Evolutionary conservation across 2,113 vertebrate species (phyloP).

Genomic region (Phalacrocorax brasilianus): DNA sequence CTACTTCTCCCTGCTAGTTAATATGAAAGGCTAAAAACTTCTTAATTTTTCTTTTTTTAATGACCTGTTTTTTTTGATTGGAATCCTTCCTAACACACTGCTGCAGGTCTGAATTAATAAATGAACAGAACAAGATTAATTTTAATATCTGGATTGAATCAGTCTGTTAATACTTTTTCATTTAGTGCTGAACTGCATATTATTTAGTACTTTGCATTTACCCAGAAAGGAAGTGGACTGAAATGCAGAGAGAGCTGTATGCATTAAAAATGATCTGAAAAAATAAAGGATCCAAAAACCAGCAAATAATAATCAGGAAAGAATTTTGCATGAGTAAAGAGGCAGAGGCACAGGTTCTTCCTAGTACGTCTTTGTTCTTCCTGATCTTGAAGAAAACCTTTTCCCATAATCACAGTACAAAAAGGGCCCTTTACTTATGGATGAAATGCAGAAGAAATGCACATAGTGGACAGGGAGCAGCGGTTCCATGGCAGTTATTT

Average conservation of each 20-base stretch:
- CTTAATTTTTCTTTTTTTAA: background rate
- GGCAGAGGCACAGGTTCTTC: background rate
- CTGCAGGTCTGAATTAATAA: background rate
- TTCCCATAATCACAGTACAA: background rate
- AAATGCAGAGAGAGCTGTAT: background rate
- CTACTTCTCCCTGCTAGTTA: background rate
- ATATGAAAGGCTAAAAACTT: background rate
- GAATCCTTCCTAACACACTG: background rate
- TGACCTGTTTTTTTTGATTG: background rate
- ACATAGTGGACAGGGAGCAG: background rate
- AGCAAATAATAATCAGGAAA: background rate
- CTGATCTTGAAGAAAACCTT: background rate
- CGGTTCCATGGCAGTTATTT: background rate
- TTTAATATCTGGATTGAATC: background rate
- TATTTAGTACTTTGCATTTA: background rate
- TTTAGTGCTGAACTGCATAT: background rate
- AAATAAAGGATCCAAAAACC: background rate
- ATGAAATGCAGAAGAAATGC: background rate
- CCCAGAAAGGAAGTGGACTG: background rate
- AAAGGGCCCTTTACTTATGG: accelerated
- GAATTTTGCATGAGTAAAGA: background rate
- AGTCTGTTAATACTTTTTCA: background rate
- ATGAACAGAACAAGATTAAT: background rate
- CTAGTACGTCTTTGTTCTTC: background rate
- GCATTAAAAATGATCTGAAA: background rate